Evolutionary conservation across 92 coral and sea anemone genomes (phyloP), one percentile per base, ranked within the genome.

Genomic region (Paragorgia papillata): DNA sequence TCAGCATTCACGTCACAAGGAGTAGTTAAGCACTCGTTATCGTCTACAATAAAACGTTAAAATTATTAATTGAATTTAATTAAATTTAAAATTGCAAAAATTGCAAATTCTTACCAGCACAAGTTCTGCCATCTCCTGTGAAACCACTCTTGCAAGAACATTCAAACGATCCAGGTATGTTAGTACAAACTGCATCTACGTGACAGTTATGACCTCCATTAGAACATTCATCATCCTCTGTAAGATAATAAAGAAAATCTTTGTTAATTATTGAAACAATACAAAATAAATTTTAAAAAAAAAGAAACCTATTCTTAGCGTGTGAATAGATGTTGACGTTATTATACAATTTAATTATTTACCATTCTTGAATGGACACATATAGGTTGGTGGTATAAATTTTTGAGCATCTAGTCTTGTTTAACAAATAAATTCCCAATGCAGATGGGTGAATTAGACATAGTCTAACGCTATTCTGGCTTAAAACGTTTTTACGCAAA

Each of bases 1-100:
- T 86, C 89, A 49, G 94, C 82, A 29, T 91, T 86, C 25, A 20
- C 79, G 69, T 91, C 91, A 58, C 96, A 90, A 31, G 82, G 77
- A 17, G 63, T 69, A 34, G 67, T 44, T 62, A 1, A 19, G 28
- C 86, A 83, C 40, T 83, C 86, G 18, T 83, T 76, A 21, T 75
- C 22, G 46, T 83, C 86, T 83, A 32, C 44, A 24, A 73, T 28
- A 37, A 37, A 37, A n/a, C n/a, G n/a, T n/a, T n/a, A n/a, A n/a
- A n/a, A n/a, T n/a, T n/a, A n/a, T n/a, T n/a, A n/a, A n/a, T n/a
- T n/a, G n/a, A n/a, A n/a, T n/a, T n/a, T n/a, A n/a, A n/a, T n/a
- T n/a, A n/a, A n/a, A n/a, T n/a, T n/a, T n/a, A n/a, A n/a, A n/a
- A n/a, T n/a, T n/a, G n/a, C n/a, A n/a, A n/a, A 41, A 6, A 46